phyloP scores from a whole-genome alignment of 2,113 vertebrate species.

The Calidris pugnax region DNA sequence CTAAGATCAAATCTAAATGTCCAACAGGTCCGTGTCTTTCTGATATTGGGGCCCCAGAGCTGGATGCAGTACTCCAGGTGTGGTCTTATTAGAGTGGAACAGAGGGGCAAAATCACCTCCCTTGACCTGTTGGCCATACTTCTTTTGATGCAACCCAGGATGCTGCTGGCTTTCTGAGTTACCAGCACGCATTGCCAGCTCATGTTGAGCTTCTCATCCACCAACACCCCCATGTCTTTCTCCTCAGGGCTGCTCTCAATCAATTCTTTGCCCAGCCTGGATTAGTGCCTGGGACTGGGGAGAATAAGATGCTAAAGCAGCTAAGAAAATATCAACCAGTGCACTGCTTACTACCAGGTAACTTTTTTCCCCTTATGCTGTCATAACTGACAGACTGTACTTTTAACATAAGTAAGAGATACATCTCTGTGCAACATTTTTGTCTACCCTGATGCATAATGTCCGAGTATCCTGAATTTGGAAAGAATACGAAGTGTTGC shows the following conservation, averaged over 20 bases:
- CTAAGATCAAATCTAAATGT: not conserved
- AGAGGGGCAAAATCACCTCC: not conserved
- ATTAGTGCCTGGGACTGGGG: not conserved
- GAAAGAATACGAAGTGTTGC: not conserved
- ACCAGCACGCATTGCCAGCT: not conserved
- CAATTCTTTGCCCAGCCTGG: not conserved
- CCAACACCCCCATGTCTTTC: not conserved
- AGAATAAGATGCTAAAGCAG: not conserved
- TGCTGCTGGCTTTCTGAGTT: not conserved
- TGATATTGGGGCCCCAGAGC: not conserved
- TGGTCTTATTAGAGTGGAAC: not conserved
- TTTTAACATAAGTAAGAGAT: not conserved
- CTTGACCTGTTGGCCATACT: not conserved
- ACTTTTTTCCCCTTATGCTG: not conserved
- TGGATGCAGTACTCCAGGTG: not conserved
- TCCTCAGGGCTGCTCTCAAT: not conserved
- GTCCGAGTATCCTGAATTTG: not conserved
- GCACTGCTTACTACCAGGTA: not conserved
- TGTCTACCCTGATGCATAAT: not conserved
- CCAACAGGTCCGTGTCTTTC: not conserved
- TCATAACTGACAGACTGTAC: not conserved
- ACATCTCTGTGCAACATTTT: not conserved
- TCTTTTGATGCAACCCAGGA: not conserved
- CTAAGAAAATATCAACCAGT: not conserved
- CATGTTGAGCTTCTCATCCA: not conserved